Evolutionary conservation across 2,113 vertebrate genomes (phyloP), one percentile per base, ranked within the genome.

Genomic region (Hippoglossus stenolepis): DNA sequence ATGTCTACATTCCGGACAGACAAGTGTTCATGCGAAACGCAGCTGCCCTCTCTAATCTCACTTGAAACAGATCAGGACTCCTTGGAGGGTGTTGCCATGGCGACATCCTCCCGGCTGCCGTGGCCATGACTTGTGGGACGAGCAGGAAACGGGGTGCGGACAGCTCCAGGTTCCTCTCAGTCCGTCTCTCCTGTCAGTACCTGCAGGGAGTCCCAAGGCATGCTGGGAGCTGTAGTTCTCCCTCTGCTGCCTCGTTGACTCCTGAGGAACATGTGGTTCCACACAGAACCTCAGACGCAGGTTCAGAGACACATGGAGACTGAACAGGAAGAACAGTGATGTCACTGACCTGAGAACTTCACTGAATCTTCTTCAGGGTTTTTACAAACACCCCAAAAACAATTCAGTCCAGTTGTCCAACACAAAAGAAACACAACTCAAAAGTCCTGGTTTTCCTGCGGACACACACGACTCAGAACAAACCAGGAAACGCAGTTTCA

Each of bases 21-120:
- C 38, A 23, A 38, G 53, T 58, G 18, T 58, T 31, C 28, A 31
- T 31, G 28, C 28, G 28, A 31, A 31, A 31, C 72, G 38, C 78
- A 72, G 70, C 63, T 53, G 69, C 38, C 38, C 24, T 2, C 65
- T 11, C 12, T 13, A 20, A 26, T 20, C 45, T 35, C 49, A 54
- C 65, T 47, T 67, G 65, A 66, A 66, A 10, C 67, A 3, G n/a
- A 63, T 78, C 87, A 67, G 62, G 82, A 84, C 77, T 89, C 91
- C 85, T 83, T 81, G 84, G 89, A 92, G 86, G 80, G 73, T 69
- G 89, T 92, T 89, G 88, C 90, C 85, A 87, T 90, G 91, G 88
- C 20, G 56, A 88, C 77, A 3, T 86, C 82, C 75, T 89, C 75
- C 65, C 31, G 58, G 77, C 78, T 83, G 87, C 83, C 57, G 66